Evolutionary conservation across 2,888 invertebrate species (phyloP).

Genomic region (Morpho deidamia): DNA sequence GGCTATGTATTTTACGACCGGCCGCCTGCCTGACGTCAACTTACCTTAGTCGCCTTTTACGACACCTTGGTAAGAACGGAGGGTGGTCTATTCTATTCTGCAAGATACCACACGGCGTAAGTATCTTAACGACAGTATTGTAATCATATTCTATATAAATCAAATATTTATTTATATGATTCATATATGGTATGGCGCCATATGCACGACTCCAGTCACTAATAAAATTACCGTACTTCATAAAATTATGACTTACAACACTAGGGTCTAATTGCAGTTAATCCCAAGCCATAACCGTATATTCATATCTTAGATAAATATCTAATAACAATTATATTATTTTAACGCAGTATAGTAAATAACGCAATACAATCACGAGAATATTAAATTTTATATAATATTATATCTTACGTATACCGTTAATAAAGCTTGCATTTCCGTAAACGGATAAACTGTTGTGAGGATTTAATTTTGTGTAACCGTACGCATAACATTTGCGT

Average conservation of each 20-base stretch:
- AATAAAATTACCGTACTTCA: too few relatives aligned
- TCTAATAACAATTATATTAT: conserved; percentile 7
- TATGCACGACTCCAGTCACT: too few relatives aligned
- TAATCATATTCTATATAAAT: background rate
- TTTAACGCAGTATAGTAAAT: background rate
- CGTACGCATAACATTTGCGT: conserved; percentile 32
- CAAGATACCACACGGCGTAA: too few relatives aligned
- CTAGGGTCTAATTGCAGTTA: conserved; percentile 2
- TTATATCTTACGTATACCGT: background rate
- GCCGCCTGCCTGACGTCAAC: too few relatives aligned
- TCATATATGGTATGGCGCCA: too few relatives aligned
- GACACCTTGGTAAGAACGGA: too few relatives aligned
- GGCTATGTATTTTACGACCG: too few relatives aligned
- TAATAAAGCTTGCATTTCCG: background rate
- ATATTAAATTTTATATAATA: background rate
- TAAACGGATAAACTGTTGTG: background rate
- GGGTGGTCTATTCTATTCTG: too few relatives aligned
- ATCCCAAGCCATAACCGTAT: conserved; percentile 3
- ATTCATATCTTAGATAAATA: conserved; percentile 2
- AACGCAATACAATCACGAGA: background rate
- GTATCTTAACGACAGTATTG: background rate
- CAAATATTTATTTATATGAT: too few relatives aligned
- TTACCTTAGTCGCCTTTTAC: too few relatives aligned
- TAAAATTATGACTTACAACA: background rate
- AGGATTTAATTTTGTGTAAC: background rate